These are phyloP conservation scores for Pseudorhiza aurosa DNA, from an alignment of 30 jellyfish, hydroid and myxozoan species.

Conservation along the genomic window DNA sequence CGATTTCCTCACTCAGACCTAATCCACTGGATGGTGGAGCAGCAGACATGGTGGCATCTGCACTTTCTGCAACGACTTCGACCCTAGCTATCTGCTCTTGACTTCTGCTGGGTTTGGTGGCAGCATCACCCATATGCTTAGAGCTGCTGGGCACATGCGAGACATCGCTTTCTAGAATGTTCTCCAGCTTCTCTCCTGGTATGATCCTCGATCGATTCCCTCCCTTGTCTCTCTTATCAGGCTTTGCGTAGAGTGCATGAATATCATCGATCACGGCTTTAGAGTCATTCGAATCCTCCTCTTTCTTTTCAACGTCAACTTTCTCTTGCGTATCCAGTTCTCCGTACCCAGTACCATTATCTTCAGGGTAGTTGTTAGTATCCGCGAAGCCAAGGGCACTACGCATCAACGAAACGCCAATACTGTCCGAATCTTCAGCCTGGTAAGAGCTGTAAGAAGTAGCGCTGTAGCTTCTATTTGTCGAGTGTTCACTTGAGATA, in stretches of 20 bases:
- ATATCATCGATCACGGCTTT: background rate
- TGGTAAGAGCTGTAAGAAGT: no score
- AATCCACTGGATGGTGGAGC: background rate
- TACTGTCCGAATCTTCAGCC: conserved; percentile 13
- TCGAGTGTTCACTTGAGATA: no score
- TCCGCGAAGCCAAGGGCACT: conserved; percentile 41
- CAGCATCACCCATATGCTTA: background rate
- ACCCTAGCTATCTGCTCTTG: background rate
- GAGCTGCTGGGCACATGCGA: background rate
- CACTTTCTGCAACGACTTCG: background rate
- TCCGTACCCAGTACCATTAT: background rate
- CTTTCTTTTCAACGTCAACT: background rate
- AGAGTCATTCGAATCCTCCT: background rate
- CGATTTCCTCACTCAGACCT: background rate
- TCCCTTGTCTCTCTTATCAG: background rate
- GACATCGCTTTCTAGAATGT: conserved; percentile 12
- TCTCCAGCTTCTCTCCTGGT: background rate
- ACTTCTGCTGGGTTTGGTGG: background rate
- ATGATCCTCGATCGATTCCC: background rate
- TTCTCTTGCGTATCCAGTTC: background rate
- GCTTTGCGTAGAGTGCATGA: background rate
- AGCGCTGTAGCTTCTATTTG: no score
- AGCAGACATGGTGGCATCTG: background rate
- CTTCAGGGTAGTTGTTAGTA: background rate
- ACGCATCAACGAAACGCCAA: conserved; percentile 37